A percentile compares a stretch with the other conserved stretches of the same genome.
Conservation (phyloP, 2,888 invertebrate genomes). For the Strigamia transsilvanica region DNA sequence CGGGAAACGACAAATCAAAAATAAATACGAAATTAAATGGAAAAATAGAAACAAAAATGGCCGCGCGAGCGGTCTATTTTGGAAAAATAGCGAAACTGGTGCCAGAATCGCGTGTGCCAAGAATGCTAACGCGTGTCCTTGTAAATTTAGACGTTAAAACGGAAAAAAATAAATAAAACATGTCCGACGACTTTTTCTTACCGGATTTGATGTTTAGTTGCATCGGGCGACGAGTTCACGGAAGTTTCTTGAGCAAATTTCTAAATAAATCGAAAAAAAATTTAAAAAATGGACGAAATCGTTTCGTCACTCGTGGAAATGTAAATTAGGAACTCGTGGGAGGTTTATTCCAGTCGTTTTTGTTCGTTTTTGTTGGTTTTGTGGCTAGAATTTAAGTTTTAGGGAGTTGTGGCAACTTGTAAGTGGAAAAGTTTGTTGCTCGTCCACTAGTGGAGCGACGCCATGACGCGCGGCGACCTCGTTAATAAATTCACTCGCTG, state of each 20-base stretch:
- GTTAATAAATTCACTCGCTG: background rate
- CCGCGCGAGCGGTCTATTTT: background rate
- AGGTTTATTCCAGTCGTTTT: background rate
- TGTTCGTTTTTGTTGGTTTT: too few species aligned
- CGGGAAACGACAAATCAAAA: too few species aligned
- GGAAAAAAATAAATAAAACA: background rate
- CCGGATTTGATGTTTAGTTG: too few species aligned
- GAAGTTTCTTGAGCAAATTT: too few species aligned
- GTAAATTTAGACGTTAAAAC: background rate
- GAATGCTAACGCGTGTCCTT: background rate
- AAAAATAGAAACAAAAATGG: background rate
- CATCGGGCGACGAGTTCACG: too few species aligned
- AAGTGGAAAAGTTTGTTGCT: background rate
- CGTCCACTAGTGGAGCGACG: conserved; percentile 5
- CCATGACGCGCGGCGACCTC: conserved; percentile 11
- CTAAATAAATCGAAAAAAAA: background rate
- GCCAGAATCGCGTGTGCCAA: conserved; percentile 5
- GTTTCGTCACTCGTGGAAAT: too few species aligned
- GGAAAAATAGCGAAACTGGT: background rate
- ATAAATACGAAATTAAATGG: too few species aligned
- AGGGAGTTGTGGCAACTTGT: background rate
- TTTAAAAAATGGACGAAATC: background rate
- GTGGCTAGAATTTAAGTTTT: background rate
- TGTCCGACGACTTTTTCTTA: too few species aligned
- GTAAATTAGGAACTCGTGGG: too few species aligned